Conservation (phyloP, 2,797 vertebrate species). For the Melanogrammus aeglefinus region DNA sequence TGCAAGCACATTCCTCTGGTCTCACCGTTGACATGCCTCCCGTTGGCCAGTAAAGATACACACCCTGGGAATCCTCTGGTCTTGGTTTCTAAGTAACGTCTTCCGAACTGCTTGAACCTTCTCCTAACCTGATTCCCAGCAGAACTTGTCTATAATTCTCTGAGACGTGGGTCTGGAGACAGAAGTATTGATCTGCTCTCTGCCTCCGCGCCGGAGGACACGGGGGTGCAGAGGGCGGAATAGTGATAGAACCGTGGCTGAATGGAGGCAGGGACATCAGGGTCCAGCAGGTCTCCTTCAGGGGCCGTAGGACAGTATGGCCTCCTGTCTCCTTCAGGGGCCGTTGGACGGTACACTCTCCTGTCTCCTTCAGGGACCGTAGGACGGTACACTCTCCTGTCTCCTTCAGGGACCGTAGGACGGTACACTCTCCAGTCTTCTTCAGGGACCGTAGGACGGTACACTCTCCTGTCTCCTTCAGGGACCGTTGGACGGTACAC, state of each 20-base stretch:
- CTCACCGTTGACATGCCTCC: background rate
- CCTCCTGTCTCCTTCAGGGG: background rate
- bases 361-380: too few relatives aligned
- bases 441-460: background rate
- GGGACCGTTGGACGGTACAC: background rate
- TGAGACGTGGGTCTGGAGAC: slow-evolving; percentile 37
- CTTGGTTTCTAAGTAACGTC: background rate
- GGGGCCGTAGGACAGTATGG: too few relatives aligned
- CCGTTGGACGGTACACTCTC: background rate
- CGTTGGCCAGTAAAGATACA: background rate
- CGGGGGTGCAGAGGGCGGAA: background rate
- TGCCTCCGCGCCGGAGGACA: slow-evolving; percentile 42
- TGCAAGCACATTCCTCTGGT: background rate
- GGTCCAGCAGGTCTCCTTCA: background rate
- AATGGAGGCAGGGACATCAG: background rate
- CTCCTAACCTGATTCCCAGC: background rate
- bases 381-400: background rate
- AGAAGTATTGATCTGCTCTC: slow-evolving; percentile 49
- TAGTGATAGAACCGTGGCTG: background rate
- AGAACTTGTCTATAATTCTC: slow-evolving; percentile 23
- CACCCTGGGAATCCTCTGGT: background rate
- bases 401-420: background rate
- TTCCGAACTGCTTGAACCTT: background rate
- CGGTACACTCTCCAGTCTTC: background rate
- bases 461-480: background rate